A percentile compares a stretch with the other conserved stretches of the same genome.
Conservation (phyloP, 2,888 invertebrate genomes). For the Trichogramma evanescens region DNA sequence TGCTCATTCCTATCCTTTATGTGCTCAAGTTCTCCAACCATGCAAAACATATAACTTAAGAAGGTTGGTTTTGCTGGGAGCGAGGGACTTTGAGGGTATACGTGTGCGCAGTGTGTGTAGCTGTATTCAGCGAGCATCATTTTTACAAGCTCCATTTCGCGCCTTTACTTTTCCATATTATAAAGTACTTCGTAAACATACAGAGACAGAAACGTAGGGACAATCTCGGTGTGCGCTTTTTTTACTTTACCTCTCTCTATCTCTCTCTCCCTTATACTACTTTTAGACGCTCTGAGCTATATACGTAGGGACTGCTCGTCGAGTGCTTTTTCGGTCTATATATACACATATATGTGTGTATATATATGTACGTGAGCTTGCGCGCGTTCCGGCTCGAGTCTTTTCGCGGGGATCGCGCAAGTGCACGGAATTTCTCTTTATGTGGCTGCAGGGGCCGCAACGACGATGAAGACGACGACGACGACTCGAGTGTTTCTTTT, state of each 20-base stretch:
- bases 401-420: too few relatives aligned
- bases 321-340: too few relatives aligned
- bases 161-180: conserved; percentile 3
- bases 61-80: too few relatives aligned
- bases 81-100: too few relatives aligned
- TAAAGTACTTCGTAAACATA: not conserved
- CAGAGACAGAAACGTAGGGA: not conserved
- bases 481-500: too few relatives aligned
- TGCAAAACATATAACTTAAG: conserved; percentile 16
- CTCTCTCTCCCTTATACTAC: not conserved
- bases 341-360: too few relatives aligned
- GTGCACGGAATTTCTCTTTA: too few relatives aligned
- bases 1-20: not conserved
- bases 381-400: too few relatives aligned
- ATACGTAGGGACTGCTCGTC: too few relatives aligned
- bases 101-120: not conserved
- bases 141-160: conserved; percentile 20
- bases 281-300: not conserved
- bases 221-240: not conserved
- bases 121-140: conserved; percentile 6
- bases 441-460: too few relatives aligned
- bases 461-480: too few relatives aligned
- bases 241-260: not conserved
- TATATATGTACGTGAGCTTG: too few relatives aligned
- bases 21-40: not conserved